Base-by-base conservation (phyloP, 2,888 invertebrate genomes). In the Thera obeliscata region DNA sequence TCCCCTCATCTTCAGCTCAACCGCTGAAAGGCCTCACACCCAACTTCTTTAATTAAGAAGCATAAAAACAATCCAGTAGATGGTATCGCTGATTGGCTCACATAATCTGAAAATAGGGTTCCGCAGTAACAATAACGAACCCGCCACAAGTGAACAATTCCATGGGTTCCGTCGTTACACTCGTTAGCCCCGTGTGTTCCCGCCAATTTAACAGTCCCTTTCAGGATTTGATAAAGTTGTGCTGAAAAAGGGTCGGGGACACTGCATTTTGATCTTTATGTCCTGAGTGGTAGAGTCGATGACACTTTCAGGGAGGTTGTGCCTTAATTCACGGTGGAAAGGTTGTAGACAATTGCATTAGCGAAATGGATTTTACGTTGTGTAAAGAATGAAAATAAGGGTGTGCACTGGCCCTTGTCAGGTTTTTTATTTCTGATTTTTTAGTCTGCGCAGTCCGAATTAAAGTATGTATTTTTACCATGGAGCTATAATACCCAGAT, bases 131-230 rank as follows among this genome's bases (percentile, higher is more conserved):
- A 66, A 69, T 60, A 69, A 63, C 63, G 59, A 57, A 69, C 63
- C 66, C 61, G 36, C 56, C 65, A 57, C 63, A 66, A 69, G 66
- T 66, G 69, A 60, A 66, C 66, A 66, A 66, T 69, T 60, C 66
- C 62, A 59, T 62, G 62, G 66, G 69, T 69, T 69, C 66, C 46
- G 61, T 38, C 59, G 66, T 55, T 59, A 62, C 58, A 65, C 66
- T 69, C 69, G 69, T 66, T 69, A 69, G 56, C 60, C 54, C 48
- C 66, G 66, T 57, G 59, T 66, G 69, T 69, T 69, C 66, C 43
- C 63, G 69, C 46, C 69, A 69, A 69, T 69, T 69, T 69, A 69
- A 63, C 66, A 66, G 63, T 48, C 63, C 69, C 69, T 69, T 67
- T 69, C 65, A 61, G 64, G 67, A 64, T 62, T 65, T 66, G 61